Conservation (phyloP, 1,140 invertebrate species). For the Limonius californicus region DNA sequence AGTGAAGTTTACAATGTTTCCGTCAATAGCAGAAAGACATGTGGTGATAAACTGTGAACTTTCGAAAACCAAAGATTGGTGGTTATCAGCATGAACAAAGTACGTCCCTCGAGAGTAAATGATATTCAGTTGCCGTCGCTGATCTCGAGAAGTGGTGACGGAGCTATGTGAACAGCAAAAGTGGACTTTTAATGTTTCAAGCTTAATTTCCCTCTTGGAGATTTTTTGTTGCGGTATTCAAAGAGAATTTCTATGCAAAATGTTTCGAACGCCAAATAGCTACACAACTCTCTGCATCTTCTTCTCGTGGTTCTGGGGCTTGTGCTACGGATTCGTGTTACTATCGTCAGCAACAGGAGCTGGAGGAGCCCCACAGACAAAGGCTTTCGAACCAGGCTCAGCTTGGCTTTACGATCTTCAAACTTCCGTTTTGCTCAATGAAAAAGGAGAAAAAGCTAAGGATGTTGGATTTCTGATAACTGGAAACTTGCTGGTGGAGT, state of each 20-base stretch:
- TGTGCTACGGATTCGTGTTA: conserved; percentile 41
- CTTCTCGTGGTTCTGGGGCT: conserved; percentile 27
- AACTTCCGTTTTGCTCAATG: conserved; percentile 53
- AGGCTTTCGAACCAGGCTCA: conserved; percentile 44
- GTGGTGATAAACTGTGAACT: neutral
- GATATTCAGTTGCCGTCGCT: too few species aligned
- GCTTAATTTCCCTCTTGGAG: neutral
- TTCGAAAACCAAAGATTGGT: neutral
- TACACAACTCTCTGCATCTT: conserved; percentile 24
- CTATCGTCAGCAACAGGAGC: conserved; percentile 41
- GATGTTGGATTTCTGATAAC: conserved; percentile 58
- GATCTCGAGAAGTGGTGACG: too few species aligned
- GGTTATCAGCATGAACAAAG: neutral
- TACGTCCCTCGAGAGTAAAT: neutral
- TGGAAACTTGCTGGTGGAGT: conserved; percentile 48
- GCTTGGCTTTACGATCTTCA: conserved; percentile 48
- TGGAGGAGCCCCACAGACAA: conserved; percentile 25
- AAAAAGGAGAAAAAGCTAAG: conserved; percentile 47
- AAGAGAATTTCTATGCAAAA: neutral
- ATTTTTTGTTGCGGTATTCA: neutral
- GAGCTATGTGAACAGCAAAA: neutral
- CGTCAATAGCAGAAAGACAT: neutral
- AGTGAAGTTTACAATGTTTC: neutral
- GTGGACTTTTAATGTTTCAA: neutral
- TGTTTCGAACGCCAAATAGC: neutral